phyloP scores from a whole-genome alignment of 2,888 invertebrate species.

The Leptopterna dolabrata region DNA sequence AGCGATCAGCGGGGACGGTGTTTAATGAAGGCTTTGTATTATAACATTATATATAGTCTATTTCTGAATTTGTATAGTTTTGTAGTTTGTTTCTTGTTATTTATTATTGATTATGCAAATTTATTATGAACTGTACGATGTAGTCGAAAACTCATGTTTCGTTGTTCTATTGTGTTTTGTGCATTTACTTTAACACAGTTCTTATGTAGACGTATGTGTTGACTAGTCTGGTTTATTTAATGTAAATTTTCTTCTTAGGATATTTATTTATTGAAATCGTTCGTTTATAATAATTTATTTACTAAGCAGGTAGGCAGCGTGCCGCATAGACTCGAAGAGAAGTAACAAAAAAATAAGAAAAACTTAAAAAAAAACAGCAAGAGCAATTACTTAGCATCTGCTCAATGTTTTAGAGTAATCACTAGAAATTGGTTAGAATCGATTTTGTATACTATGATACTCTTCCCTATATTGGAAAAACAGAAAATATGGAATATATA shows the following conservation, averaged over 20 bases:
- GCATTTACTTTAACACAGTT: neutral
- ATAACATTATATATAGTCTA: conserved; percentile 38
- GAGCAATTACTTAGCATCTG: conserved; percentile 60
- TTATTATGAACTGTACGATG: neutral
- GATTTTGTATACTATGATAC: conserved; percentile 59
- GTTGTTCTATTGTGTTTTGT: conserved; percentile 11
- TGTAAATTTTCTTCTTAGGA: conserved; percentile 43
- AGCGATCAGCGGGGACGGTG: conserved; percentile 1
- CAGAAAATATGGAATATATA: conserved; percentile 54
- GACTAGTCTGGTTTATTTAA: conserved; percentile 55
- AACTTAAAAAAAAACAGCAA: conserved; percentile 57
- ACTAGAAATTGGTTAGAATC: conserved; percentile 59
- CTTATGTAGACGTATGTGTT: conserved; percentile 40
- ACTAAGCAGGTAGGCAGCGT: conserved; percentile 56
- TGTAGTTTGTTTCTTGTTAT: conserved; percentile 53
- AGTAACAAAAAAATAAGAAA: too few relatives aligned
- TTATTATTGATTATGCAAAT: conserved; percentile 23
- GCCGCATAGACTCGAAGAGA: conserved; percentile 57
- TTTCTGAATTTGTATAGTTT: conserved; percentile 52
- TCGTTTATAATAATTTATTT: neutral
- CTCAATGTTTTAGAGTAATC: conserved; percentile 59
- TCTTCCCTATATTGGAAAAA: conserved; percentile 56
- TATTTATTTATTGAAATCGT: conserved; percentile 28
- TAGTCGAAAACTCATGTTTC: conserved; percentile 4
- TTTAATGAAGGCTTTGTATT: conserved; percentile 25